Base-by-base conservation (phyloP, 2,888 invertebrate genomes). In the Oscheius sp. region DNA sequence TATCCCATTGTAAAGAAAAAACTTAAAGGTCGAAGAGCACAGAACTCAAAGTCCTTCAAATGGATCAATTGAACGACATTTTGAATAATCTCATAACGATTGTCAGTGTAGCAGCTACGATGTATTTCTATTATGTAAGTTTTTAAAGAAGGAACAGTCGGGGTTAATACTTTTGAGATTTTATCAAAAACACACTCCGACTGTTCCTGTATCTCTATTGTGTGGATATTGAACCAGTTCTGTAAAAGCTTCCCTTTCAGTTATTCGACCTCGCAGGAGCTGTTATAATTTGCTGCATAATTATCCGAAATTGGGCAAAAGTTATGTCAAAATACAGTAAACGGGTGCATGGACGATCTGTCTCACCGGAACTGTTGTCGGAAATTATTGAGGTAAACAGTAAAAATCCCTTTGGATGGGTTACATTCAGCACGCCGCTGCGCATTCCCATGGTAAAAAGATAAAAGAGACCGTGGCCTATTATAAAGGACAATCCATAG, bases 51-150 rank as follows among this genome's bases (percentile, higher is more conserved):
- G 78, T 80, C 12, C 68, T 80, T 9, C 73, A 73, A 76, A 74
- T 74, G 53, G 80, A 80, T 35, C 80, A 81, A 69, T 53, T 64
- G 2, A 77, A 76, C 1, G 80, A 81, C 59, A 74, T 81, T 25
- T 7, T 52, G 18, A 66, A 49, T 21, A 66, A 66, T 27, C 45
- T 69, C 1, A 71, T 78, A n/a, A 77, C 81, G 16, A 74, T 81
- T 3, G 52, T 66, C 25, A 2, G 76, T 3, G 72, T 72, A 18
- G 9, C 72, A 1, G 70, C 76, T 13, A 35, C 35, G 9, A 64
- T 46, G 13, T 45, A 73, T 69, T 35, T 46, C 13, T 43, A 52
- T 45, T 18, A 23, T 27, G 56, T 66, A 9, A 58, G 56, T 49
- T 69, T 45, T 18, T n/a, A 16, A 1, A 2, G 1, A 61, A 61